Conservation (phyloP, 1,140 invertebrate genomes). For the Sitophilus oryzae region DNA sequence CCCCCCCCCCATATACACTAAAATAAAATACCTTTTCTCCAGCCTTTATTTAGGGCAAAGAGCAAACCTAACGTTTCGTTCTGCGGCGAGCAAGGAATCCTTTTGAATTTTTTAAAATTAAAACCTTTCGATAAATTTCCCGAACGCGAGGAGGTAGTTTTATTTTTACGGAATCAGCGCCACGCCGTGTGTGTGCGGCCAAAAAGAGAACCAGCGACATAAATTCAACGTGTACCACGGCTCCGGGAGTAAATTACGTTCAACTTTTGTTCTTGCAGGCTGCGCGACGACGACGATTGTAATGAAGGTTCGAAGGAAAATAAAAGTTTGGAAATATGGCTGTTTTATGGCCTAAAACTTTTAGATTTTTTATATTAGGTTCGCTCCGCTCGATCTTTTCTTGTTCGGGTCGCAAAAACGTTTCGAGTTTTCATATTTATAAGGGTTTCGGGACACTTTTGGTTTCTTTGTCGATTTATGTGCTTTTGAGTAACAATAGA, state of each 20-base stretch:
- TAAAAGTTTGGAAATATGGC: slow-evolving; percentile 22
- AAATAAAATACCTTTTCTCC: neutral
- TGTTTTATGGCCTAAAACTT: slow-evolving; percentile 18
- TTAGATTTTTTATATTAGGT: slow-evolving; percentile 2
- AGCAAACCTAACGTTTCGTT: neutral
- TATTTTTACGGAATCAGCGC: slow-evolving; percentile 8
- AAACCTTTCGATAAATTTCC: slow-evolving; percentile 19
- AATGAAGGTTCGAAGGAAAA: slow-evolving; percentile 24
- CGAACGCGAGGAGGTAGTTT: slow-evolving; percentile 7
- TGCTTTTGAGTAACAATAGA: no score
- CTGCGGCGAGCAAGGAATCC: neutral
- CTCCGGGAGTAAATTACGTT: slow-evolving; percentile 19
- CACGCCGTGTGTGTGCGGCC: neutral
- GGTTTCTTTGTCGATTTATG: neutral
- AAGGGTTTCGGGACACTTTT: neutral
- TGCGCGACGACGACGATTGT: slow-evolving; percentile 12
- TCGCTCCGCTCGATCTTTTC: neutral
- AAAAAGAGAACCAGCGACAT: slow-evolving; percentile 12
- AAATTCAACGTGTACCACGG: slow-evolving; percentile 15
- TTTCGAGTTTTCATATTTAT: neutral
- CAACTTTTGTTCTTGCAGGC: slow-evolving; percentile 19
- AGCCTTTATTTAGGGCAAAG: no score
- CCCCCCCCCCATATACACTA: neutral
- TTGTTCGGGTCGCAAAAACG: slow-evolving; percentile 1
- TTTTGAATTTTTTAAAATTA: slow-evolving; percentile 17